Base-by-base conservation (phyloP, 2,888 invertebrate genomes). In the Elegia similella region DNA sequence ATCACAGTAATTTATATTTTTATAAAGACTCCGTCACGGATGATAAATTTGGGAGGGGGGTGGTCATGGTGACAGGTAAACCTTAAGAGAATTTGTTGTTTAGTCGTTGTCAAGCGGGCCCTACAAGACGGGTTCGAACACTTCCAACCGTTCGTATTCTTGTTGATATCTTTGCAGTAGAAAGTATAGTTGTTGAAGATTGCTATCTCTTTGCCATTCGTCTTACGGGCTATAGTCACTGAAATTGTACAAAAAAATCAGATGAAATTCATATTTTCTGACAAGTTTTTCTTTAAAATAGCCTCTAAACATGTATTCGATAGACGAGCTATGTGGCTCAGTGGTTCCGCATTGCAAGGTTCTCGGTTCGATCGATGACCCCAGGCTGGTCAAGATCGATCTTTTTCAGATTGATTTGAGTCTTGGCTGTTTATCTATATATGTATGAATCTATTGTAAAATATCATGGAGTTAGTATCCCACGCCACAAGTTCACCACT, bases 161-260 rank as follows among this genome's bases (percentile, higher is more conserved):
- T 16, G n/a, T 16, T 16, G 13, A n/a, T n/a, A 6, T 50, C 59
- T 1, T 54, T 50, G 7, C 43, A 7, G 54, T 62, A 66, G 53
- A 63, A 67, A 0, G 66, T 59, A 23, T 59, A 62, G 2, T 59
- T 61, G 8, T 62, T 42, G 0, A 67, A n/a, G n/a, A 47, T 12
- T 13, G 29, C 47, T 2, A 47, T 12, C 29, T 29, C n/a, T 23
- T 47, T 29, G n/a, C 47, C 47, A 47, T n/a, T 13, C 6, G 7
- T 30, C 12, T 47, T 47, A n/a, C 29, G 12, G 5, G 29, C 29
- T 12, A 47, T 29, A 0, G 29, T 47, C 1, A 30, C 47, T 47
- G 47, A 29, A 47, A 47, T 6, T 2, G 12, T 34, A 2, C 8
- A 34, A 34, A 8, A 2, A 34, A 34, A 1, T 34, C n/a, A n/a